Evolutionary conservation across 1,140 invertebrate genomes (phyloP), one percentile per base, ranked within the genome.

Genomic region (Ceratosolen fusciceps): DNA sequence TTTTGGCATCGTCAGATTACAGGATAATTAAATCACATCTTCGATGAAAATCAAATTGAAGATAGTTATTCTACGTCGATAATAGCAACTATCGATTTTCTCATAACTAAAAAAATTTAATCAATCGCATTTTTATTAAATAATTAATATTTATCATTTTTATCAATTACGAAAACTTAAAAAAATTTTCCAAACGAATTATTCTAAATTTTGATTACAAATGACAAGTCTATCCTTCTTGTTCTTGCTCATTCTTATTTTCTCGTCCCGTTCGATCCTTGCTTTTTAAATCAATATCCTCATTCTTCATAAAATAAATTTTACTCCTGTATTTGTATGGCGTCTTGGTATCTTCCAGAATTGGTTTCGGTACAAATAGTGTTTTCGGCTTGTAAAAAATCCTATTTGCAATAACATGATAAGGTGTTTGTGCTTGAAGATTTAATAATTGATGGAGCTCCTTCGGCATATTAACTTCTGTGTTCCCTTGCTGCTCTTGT

Each of bases 351-450:
- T 88, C 86, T 0, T 85, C 77, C 0, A 85, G 78, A 9, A 90
- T 56, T 0, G 86, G 87, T 67, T 89, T 86, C 0, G 89, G 89
- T 4, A 89, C 80, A 58, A 90, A 90, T 12, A 87, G 26, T 0
- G 78, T 83, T 71, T 88, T 88, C 0, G 88, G 87, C 19, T 85
- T 85, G 65, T 88, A 89, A 2, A 74, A 14, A 26, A 90, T 90
- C 9, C 84, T 81, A 80, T 90, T 89, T 0, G 89, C 89, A 4
- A 88, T 88, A 0, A 90, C 88, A 58, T 89, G 86, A 52, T 90
- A 90, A 0, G 89, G 89, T 19, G 86, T 85, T 70, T 88, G 86
- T 0, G 89, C 85, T 34, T 90, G 89, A 47, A 85, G 86, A 2
- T 87, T 83, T 3, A 90, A 31, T n/a, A 90, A 65, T 34, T 88